phyloP scores from a whole-genome alignment of 2,888 invertebrate species.

The Ferrisia virgata region DNA sequence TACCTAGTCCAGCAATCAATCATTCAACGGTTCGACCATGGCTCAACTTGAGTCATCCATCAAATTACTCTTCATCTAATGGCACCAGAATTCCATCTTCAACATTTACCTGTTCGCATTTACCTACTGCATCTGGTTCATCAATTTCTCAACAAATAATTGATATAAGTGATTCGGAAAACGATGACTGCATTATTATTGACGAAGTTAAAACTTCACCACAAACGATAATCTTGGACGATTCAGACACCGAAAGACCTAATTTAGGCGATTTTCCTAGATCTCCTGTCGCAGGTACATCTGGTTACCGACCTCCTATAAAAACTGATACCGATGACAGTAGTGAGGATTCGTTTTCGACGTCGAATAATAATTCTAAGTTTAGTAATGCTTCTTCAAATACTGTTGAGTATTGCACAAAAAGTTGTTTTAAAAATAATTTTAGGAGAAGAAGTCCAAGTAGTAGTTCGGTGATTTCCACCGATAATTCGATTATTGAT shows the following conservation, averaged over 20 bases:
- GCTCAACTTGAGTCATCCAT: not conserved
- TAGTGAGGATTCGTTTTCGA: not conserved
- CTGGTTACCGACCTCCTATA: not conserved
- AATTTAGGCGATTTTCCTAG: not conserved
- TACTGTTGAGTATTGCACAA: not conserved
- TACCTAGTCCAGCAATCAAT: constrained; percentile 12
- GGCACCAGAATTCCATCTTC: not conserved
- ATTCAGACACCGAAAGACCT: constrained; percentile 13
- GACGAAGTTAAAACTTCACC: not conserved
- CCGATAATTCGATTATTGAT: not conserved
- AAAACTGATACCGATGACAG: not conserved
- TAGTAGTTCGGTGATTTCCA: constrained; percentile 16
- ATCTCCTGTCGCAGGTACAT: not conserved
- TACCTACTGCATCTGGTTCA: not conserved
- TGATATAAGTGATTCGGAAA: constrained; percentile 27
- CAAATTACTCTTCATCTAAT: not conserved
- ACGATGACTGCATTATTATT: constrained; percentile 38
- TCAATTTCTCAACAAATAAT: not conserved
- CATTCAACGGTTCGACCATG: not conserved
- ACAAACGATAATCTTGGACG: constrained; percentile 32
- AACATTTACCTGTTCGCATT: not conserved
- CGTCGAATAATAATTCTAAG: not conserved
- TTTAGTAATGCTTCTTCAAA: not conserved
- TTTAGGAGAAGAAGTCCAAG: not conserved
- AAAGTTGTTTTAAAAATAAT: not conserved